Percentiles rank a stretch among this genome's conserved stretches.
These are phyloP conservation scores for Cosmia pyralina DNA, from an alignment of 2,888 invertebrate genomes.

Conservation along the genomic window DNA sequence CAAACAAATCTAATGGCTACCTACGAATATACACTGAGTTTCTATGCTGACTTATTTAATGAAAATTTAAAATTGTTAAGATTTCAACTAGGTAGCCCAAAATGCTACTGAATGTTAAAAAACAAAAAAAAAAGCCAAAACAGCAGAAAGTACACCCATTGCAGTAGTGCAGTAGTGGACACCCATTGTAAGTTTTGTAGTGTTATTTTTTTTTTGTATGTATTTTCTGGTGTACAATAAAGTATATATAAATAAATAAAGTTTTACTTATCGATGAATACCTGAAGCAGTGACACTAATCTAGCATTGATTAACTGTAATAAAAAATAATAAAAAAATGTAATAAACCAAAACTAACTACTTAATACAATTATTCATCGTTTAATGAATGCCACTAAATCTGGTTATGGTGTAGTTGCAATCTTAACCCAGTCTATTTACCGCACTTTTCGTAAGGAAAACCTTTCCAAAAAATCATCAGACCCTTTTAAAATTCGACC, in stretches of 20 bases:
- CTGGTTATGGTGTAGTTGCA: neutral
- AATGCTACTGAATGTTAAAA: neutral
- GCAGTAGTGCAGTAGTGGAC: too few species aligned
- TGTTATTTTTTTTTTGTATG: too few species aligned
- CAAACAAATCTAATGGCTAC: neutral
- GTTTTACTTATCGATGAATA: too few species aligned
- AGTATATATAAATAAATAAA: too few species aligned
- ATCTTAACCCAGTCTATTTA: too few species aligned
- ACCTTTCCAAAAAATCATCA: neutral
- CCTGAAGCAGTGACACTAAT: neutral
- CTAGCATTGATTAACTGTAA: neutral
- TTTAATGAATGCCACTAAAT: neutral
- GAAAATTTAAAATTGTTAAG: neutral
- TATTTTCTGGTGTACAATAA: too few species aligned
- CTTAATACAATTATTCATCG: neutral
- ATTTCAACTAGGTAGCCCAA: neutral
- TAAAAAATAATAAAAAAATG: neutral
- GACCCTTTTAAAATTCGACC: constrained; percentile 27
- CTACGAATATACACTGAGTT: neutral
- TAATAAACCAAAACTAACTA: neutral
- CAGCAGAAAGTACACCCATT: too few species aligned
- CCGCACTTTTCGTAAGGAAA: constrained; percentile 20
- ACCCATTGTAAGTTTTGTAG: too few species aligned
- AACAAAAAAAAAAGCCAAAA: too few species aligned
- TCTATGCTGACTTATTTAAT: neutral